Conservation (phyloP, 2,797 vertebrate genomes). For the Falco rusticolus region DNA sequence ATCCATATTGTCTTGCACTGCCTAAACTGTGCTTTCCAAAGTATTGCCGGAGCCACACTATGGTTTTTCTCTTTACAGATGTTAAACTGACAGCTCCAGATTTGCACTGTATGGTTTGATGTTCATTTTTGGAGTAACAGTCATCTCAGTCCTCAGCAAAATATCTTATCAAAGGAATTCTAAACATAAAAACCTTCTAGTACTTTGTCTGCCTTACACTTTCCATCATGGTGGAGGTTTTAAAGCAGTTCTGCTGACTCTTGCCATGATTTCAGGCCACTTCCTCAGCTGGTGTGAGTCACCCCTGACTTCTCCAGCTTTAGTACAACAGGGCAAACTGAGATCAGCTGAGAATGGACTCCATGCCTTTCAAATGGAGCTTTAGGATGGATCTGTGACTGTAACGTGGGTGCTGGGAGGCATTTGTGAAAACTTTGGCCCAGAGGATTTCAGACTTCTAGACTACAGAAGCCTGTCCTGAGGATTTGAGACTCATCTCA, state of each 20-base stretch:
- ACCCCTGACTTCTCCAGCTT: neutral
- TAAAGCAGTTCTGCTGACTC: neutral
- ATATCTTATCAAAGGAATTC: neutral
- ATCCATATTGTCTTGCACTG: neutral
- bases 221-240: neutral
- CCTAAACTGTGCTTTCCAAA: neutral
- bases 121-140: neutral
- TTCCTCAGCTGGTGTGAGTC: neutral
- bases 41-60: neutral
- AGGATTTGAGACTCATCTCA: neutral
- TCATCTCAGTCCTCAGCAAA: constrained; percentile 9
- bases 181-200: constrained; percentile 10
- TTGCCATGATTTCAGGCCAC: neutral
- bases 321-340: neutral
- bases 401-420: neutral
- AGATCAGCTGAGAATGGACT: neutral
- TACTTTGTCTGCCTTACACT: neutral
- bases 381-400: neutral
- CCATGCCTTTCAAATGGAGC: neutral
- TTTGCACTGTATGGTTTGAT: neutral
- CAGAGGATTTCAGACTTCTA: neutral
- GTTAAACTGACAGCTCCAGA: constrained; percentile 11
- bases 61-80: neutral
- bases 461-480: neutral
- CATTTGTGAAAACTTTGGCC: neutral